Evolutionary conservation across 2,888 invertebrate species (phyloP).

Genomic region (Cactoblastis cactorum): DNA sequence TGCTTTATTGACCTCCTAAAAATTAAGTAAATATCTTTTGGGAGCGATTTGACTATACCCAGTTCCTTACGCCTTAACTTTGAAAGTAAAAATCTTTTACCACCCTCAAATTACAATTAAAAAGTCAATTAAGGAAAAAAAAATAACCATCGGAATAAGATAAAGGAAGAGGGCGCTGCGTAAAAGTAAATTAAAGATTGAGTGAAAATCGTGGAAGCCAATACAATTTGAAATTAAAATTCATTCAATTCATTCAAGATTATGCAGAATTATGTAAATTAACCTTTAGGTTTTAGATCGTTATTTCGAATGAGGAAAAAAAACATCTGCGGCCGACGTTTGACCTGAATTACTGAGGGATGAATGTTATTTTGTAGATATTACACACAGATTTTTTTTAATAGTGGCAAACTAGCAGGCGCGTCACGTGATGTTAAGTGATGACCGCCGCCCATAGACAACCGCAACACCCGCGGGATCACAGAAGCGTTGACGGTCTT

Average conservation of each 20-base stretch:
- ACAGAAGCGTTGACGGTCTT: no score
- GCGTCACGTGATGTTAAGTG: no score
- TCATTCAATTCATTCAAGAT: slow-evolving; percentile 64
- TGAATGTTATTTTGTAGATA: no score
- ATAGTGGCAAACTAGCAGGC: no score
- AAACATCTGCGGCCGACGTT: background rate
- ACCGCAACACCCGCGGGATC: no score
- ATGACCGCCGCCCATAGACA: no score
- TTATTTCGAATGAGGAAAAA: slow-evolving; percentile 15
- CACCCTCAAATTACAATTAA: background rate
- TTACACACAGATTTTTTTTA: no score
- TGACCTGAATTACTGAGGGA: background rate
- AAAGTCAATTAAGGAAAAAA: slow-evolving; percentile 5
- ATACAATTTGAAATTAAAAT: slow-evolving; percentile 69
- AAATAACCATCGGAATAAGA: background rate
- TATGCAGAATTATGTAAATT: slow-evolving; percentile 70
- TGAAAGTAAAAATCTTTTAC: background rate
- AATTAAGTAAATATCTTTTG: no score
- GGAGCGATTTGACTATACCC: no score
- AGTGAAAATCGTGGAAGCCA: slow-evolving; percentile 28
- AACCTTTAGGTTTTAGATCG: slow-evolving; percentile 45
- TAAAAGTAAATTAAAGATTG: slow-evolving; percentile 8
- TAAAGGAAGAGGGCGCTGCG: slow-evolving; percentile 1
- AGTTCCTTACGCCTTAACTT: background rate
- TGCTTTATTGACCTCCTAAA: no score